Percentiles rank a stretch among this genome's conserved stretches.
These are phyloP conservation scores for Heterodera filipjevi DNA, from an alignment of 2,888 invertebrate species.

Conservation along the genomic window DNA sequence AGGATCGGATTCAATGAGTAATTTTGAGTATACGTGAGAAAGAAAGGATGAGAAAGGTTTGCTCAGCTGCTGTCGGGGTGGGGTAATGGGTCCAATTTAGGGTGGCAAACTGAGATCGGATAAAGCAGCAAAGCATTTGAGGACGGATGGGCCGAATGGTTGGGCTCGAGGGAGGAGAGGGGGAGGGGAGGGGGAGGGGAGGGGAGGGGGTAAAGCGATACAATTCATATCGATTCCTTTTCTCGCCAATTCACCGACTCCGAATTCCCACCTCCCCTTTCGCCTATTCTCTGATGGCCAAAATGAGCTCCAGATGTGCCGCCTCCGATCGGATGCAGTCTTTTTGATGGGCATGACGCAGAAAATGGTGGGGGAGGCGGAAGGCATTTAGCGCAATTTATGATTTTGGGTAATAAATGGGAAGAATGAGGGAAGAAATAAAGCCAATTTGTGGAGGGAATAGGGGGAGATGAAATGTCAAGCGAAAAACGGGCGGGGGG, in stretches of 20 bases:
- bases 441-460: neutral
- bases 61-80: neutral
- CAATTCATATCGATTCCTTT: neutral
- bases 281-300: constrained; percentile 7
- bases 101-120: constrained; percentile 3
- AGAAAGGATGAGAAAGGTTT: neutral
- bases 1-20: neutral
- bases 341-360: neutral
- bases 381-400: neutral
- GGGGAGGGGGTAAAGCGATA: neutral
- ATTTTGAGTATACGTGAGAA: neutral
- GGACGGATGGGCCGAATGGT: neutral
- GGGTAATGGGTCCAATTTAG: neutral
- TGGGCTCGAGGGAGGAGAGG: too few relatives aligned
- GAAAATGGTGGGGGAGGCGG: too few relatives aligned
- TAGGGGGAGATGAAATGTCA: neutral
- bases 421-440: neutral
- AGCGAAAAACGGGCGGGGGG: neutral
- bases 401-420: neutral
- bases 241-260: neutral
- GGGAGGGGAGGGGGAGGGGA: too few relatives aligned
- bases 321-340: neutral
- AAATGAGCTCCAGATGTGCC: constrained; percentile 21
- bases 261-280: neutral
- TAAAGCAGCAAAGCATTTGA: neutral